Conservation (phyloP, 1,140 invertebrate genomes). For the Steinernema feltiae region DNA sequence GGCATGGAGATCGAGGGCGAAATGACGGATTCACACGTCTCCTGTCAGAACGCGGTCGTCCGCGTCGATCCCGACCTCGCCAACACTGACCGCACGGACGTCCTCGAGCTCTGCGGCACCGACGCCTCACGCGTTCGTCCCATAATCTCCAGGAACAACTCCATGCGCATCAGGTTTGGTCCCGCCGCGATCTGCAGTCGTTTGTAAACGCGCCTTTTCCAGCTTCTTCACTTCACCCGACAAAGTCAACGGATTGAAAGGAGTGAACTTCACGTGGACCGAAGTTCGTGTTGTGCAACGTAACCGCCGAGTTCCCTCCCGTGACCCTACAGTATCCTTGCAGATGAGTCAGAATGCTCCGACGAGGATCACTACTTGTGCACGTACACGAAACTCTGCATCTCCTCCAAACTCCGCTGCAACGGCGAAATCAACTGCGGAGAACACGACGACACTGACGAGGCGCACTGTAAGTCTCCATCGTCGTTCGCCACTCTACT, state of each 20-base stretch:
- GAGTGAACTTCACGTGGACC: constrained; percentile 58
- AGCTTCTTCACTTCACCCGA: constrained; percentile 49
- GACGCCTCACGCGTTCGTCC: constrained; percentile 37
- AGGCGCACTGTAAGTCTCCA: constrained; percentile 52
- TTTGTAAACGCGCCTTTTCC: constrained; percentile 19
- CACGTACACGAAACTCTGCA: constrained; percentile 57
- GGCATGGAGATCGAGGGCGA: constrained; percentile 51
- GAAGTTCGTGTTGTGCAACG: constrained; percentile 49
- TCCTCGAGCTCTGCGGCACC: constrained; percentile 41
- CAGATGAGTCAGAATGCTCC: constrained; percentile 45
- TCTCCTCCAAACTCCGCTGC: constrained; percentile 44
- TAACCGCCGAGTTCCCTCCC: constrained; percentile 16
- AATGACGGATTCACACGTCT: constrained; percentile 44
- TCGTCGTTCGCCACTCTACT: neutral
- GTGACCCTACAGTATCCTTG: constrained; percentile 10
- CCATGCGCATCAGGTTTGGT: constrained; percentile 49
- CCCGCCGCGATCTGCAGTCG: neutral
- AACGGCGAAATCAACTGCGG: constrained; percentile 55
- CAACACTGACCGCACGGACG: constrained; percentile 37
- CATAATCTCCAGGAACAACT: constrained; percentile 45
- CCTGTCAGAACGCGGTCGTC: constrained; percentile 53
- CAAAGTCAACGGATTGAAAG: constrained; percentile 53
- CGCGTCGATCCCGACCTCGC: constrained; percentile 43
- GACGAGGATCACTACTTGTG: constrained; percentile 45
- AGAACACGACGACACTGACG: constrained; percentile 55